A percentile compares a stretch with the other conserved stretches of the same genome.
Evolutionary conservation across 2,113 vertebrate genomes (phyloP).

Genomic region (Grammomys surdaster): DNA sequence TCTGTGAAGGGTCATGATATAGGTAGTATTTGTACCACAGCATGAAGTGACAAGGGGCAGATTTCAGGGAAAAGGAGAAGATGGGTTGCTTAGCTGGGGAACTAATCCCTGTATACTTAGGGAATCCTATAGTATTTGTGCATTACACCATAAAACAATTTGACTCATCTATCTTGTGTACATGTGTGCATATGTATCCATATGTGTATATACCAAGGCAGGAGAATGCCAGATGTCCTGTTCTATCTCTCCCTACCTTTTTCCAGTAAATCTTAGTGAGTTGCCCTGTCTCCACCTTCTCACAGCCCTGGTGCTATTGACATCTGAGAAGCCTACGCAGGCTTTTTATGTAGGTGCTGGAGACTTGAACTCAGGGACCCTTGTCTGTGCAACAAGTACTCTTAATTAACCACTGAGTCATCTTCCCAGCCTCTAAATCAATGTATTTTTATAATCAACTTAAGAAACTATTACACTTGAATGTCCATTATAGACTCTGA

Average conservation of each 20-base stretch:
- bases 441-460: slow-evolving; percentile 14
- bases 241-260: no score
- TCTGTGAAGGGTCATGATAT: background rate
- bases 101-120: slow-evolving; percentile 6
- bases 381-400: background rate
- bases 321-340: background rate
- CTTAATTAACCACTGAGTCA: background rate
- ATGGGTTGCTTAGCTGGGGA: background rate
- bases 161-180: background rate
- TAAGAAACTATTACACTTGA: slow-evolving; percentile 22
- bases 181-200: no score
- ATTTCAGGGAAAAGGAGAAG: background rate
- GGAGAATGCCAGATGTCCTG: no score
- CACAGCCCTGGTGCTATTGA: background rate
- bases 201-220: background rate
- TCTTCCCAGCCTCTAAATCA: background rate
- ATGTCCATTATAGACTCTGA: background rate
- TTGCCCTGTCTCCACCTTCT: background rate
- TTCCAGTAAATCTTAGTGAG: background rate
- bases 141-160: background rate
- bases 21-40: background rate
- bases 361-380: background rate
- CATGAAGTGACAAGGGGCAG: background rate
- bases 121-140: background rate
- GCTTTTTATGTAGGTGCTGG: background rate